Evolutionary conservation across 1,140 invertebrate genomes (phyloP), one percentile per base, ranked within the genome.

Genomic region (Scylla paramamosain): DNA sequence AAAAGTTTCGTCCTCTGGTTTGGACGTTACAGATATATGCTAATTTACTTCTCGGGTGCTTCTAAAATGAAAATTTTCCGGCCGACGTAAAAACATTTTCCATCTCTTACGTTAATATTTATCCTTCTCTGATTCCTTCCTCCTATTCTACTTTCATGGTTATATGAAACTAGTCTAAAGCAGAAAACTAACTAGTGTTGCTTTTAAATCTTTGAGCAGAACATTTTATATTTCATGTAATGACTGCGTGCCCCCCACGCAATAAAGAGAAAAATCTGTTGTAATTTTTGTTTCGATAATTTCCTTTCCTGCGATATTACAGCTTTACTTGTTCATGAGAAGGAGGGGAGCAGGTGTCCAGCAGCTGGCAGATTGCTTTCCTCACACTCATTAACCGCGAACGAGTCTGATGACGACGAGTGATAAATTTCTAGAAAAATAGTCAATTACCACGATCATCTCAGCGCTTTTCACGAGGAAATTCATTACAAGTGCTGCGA

Each of bases 21-120:
- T n/a, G 67, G n/a, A 77, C 67, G n/a, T 77, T n/a, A 77, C 67
- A 77, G n/a, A n/a, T 77, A n/a, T 77, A 77, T 77, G 67, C 16
- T 77, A 77, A 77, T 77, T 77, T 77, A 77, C 67, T 77, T 77
- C 67, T n/a, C 20, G 6, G 67, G 6, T 77, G 25, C 16, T 77
- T 77, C 67, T 77, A n/a, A 77, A 77, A 77, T 20, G 67, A 77
- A n/a, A 77, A 77, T 77, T 77, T 77, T 77, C 67, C 20, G 25
- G 20, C 25, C 25, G 20, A 77, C n/a, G 20, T 77, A 1, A 77
- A n/a, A 77, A 77, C 20, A 77, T 77, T 77, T 77, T 20, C n/a
- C n/a, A n/a, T 2, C 20, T 77, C 67, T 8, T 77, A 77, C 67
- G 20, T 20, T 77, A n/a, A 77, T 77, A 77, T 77, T 77, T 77